phyloP scores from a whole-genome alignment of 2,113 vertebrate species.

The Corvus cornix region DNA sequence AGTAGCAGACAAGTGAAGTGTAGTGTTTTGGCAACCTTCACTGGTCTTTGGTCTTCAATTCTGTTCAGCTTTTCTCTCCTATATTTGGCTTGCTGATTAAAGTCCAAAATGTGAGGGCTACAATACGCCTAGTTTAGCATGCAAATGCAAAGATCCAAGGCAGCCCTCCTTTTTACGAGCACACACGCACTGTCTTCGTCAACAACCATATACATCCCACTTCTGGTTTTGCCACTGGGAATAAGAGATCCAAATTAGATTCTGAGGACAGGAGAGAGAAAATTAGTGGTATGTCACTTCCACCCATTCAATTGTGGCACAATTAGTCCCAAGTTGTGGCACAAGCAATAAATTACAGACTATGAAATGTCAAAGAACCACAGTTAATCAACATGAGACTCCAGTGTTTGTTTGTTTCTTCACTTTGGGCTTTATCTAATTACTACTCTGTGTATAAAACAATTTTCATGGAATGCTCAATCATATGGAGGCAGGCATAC shows the following conservation, averaged over 20 bases:
- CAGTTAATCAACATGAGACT: background rate
- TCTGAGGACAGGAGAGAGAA: background rate
- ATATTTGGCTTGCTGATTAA: background rate
- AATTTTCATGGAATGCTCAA: background rate
- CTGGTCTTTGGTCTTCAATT: background rate
- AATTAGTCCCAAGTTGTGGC: background rate
- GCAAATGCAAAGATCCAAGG: constrained; percentile 10
- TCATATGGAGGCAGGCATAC: background rate
- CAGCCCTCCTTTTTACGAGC: background rate
- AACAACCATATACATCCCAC: background rate
- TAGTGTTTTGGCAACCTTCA: constrained; percentile 21
- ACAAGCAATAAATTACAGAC: background rate
- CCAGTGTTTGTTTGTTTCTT: background rate
- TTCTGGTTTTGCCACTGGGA: background rate
- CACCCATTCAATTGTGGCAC: background rate
- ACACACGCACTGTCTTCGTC: background rate
- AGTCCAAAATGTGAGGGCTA: background rate
- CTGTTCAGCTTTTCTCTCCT: background rate
- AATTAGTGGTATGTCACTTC: background rate
- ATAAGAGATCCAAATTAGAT: background rate
- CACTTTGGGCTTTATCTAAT: background rate
- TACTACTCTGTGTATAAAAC: background rate
- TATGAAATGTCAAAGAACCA: background rate
- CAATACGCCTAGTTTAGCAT: background rate
- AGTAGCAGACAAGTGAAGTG: background rate